Percentiles rank a stretch among this genome's conserved stretches.
Conservation (phyloP, 2,113 vertebrate genomes). For the Odocoileus hemionus region DNA sequence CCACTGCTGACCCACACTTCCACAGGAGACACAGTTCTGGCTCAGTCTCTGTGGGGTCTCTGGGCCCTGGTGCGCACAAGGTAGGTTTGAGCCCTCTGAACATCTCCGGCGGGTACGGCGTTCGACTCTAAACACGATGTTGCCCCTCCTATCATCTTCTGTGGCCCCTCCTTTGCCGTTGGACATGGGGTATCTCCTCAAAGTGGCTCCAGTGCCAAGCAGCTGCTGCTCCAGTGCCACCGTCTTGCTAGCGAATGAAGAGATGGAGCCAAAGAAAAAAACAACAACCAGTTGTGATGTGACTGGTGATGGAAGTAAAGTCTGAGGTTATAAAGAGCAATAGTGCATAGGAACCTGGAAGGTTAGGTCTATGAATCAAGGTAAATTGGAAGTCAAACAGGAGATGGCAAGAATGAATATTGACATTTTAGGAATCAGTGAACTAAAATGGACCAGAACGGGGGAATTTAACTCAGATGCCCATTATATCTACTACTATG, state of each 20-base stretch:
- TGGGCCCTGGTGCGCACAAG: neutral
- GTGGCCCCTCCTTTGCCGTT: neutral
- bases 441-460: too few species aligned
- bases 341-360: too few species aligned
- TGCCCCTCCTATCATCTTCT: neutral
- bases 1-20: neutral
- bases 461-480: too few species aligned
- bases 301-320: neutral
- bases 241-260: neutral
- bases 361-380: too few species aligned
- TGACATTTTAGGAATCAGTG: too few species aligned
- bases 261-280: neutral
- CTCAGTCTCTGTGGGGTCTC: neutral
- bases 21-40: neutral
- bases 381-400: too few species aligned
- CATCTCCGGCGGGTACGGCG: fast-evolving
- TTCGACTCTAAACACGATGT: neutral
- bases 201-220: fast-evolving
- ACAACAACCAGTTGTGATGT: neutral
- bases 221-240: fast-evolving
- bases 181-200: neutral
- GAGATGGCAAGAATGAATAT: too few species aligned
- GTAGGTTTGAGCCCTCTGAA: neutral
- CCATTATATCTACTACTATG: too few species aligned
- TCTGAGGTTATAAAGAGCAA: neutral